These are phyloP conservation scores for Helicolenus hilgendorfi DNA, from an alignment of 2,797 vertebrate species.

Conservation along the genomic window DNA sequence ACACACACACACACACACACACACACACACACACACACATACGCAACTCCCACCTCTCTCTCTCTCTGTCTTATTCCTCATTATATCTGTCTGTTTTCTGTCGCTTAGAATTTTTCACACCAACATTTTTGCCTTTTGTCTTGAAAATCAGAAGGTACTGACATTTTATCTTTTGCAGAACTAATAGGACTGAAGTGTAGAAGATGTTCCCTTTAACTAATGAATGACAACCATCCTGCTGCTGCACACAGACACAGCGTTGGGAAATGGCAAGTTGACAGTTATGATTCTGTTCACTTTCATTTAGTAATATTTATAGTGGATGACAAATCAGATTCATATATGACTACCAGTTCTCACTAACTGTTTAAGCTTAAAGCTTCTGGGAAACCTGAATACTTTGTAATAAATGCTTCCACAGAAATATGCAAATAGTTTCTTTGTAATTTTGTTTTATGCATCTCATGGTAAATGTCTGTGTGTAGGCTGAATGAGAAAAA, in stretches of 20 bases:
- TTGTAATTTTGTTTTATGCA: constrained; percentile 19
- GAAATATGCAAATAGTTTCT: constrained; percentile 47
- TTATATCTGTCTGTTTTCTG: constrained; percentile 29
- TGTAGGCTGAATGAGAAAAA: background rate
- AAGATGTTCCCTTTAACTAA: constrained; percentile 6
- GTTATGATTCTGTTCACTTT: constrained; percentile 61
- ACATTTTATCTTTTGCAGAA: constrained; percentile 4
- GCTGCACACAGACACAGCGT: background rate
- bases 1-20: constrained; percentile 25
- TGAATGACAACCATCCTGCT: constrained; percentile 8
- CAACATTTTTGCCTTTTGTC: constrained; percentile 31
- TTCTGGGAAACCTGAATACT: constrained; percentile 58
- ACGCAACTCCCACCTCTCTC: background rate
- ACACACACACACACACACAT: constrained; percentile 25
- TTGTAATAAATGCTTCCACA: constrained; percentile 33
- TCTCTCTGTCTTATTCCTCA: constrained; percentile 13
- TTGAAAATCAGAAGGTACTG: background rate
- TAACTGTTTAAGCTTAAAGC: constrained; percentile 23
- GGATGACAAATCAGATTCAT: constrained; percentile 68
- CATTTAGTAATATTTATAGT: constrained; percentile 65
- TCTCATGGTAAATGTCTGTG: background rate
- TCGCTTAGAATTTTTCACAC: constrained; percentile 31
- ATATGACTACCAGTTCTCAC: constrained; percentile 59
- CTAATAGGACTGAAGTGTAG: background rate
- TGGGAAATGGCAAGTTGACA: constrained; percentile 24